Conservation (phyloP, 2,888 invertebrate genomes). For the Lasioglossum zephyrum region DNA sequence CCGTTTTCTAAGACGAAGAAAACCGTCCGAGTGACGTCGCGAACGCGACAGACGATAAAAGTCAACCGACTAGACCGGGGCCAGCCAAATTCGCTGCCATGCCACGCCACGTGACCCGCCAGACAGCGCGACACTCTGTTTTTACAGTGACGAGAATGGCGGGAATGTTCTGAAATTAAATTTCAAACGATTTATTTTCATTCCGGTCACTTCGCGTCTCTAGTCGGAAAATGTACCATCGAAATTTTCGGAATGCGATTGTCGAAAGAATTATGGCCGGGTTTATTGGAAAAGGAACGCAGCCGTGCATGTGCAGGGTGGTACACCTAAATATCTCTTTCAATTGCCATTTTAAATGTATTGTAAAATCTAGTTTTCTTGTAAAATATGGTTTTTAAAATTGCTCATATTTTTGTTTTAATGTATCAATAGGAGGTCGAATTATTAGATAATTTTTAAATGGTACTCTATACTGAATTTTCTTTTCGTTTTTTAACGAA, state of each 20-base stretch:
- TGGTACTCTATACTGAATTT: not conserved
- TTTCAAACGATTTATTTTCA: not conserved
- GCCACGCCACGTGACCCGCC: conserved; percentile 2
- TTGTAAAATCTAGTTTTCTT: not conserved
- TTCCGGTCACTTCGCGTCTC: not conserved
- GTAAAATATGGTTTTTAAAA: no score
- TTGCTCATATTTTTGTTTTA: not conserved
- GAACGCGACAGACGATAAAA: conserved; percentile 6
- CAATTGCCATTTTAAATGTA: not conserved
- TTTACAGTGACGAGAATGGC: conserved; percentile 1
- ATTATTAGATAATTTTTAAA: not conserved
- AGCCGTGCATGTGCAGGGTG: not conserved
- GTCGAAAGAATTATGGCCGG: not conserved
- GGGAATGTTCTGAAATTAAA: not conserved
- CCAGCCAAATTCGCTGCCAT: not conserved
- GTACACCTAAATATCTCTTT: not conserved
- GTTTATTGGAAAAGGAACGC: not conserved
- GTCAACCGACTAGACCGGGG: conserved; percentile 10
- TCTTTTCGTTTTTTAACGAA: not conserved
- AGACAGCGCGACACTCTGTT: conserved; percentile 10
- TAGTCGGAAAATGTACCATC: not conserved
- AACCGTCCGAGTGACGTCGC: conserved; percentile 15
- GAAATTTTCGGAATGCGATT: not conserved
- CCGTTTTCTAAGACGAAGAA: conserved; percentile 47
- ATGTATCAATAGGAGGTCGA: not conserved